These are phyloP conservation scores for Echinarachnius parma DNA, from an alignment of 53 echinoderm and acorn worm genomes.

Conservation along the genomic window DNA sequence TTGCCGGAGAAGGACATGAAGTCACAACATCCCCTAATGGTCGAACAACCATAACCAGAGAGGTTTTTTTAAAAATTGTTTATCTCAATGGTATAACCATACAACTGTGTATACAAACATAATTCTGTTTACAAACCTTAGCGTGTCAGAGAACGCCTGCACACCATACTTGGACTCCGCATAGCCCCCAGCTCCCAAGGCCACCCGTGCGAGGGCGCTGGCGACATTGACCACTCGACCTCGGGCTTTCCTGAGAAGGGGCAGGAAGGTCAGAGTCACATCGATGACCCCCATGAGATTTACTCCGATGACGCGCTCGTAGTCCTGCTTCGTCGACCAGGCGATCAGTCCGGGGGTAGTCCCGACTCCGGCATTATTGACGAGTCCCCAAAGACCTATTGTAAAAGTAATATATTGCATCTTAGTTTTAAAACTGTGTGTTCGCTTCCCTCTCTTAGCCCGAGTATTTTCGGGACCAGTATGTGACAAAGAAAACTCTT, in stretches of 20 bases:
- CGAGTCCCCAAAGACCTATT: conserved; percentile 77
- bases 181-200: conserved; percentile 51
- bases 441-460: too few species aligned
- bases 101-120: not conserved
- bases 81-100: not conserved
- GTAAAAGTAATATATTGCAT: too few species aligned
- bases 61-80: not conserved
- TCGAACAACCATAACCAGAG: too few species aligned
- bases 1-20: too few species aligned
- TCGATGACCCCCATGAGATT: conserved; percentile 67
- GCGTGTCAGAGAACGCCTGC: conserved; percentile 54
- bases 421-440: too few species aligned
- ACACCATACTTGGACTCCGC: conserved; percentile 59
- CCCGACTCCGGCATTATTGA: conserved; percentile 75
- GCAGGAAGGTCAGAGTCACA: conserved; percentile 60
- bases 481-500: too few species aligned
- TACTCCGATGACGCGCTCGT: conserved; percentile 45
- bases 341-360: conserved; percentile 32
- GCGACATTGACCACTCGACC: conserved; percentile 75
- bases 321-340: conserved; percentile 41
- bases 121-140: conserved; percentile 40
- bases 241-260: conserved; percentile 59
- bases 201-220: conserved; percentile 55
- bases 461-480: too few species aligned
- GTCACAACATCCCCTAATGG: too few species aligned